phyloP scores from a whole-genome alignment of 2,797 vertebrate species.

The Strix occidentalis region DNA sequence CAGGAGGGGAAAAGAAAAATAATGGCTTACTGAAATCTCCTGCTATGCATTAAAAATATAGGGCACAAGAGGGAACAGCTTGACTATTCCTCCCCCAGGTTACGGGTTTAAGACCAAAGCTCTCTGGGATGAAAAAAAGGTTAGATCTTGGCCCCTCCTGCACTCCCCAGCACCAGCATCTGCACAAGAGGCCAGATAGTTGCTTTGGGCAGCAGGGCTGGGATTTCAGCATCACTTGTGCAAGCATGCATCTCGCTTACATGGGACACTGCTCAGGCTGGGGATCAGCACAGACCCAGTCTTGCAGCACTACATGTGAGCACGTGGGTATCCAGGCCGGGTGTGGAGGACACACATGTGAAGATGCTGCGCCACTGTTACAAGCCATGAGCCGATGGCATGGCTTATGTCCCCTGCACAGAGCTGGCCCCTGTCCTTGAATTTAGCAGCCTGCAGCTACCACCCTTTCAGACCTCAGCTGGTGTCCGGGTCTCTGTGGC shows the following conservation, averaged over 20 bases:
- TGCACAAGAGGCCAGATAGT: neutral
- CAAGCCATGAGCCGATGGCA: neutral
- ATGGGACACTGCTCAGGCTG: neutral
- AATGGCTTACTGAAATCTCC: neutral
- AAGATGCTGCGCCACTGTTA: neutral
- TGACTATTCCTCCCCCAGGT: neutral
- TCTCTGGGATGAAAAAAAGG: neutral
- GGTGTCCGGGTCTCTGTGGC: neutral
- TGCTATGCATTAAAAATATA: neutral
- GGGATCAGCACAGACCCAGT: neutral
- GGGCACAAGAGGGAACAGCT: neutral
- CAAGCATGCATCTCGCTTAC: fast-evolving
- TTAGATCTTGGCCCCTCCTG: neutral
- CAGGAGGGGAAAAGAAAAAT: neutral
- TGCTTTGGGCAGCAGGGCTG: neutral
- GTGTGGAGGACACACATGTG: neutral
- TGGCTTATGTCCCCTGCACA: neutral
- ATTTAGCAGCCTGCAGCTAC: neutral
- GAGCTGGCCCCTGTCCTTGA: neutral
- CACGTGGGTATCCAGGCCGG: fast-evolving
- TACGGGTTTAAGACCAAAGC: neutral
- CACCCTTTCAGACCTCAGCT: neutral
- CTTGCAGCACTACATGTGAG: neutral
- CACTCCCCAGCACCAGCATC: neutral
- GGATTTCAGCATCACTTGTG: neutral